Percentiles rank a stretch among this genome's conserved stretches.
These are phyloP conservation scores for Spilogale gracilis DNA, from an alignment of 2,113 vertebrate species.

Conservation along the genomic window DNA sequence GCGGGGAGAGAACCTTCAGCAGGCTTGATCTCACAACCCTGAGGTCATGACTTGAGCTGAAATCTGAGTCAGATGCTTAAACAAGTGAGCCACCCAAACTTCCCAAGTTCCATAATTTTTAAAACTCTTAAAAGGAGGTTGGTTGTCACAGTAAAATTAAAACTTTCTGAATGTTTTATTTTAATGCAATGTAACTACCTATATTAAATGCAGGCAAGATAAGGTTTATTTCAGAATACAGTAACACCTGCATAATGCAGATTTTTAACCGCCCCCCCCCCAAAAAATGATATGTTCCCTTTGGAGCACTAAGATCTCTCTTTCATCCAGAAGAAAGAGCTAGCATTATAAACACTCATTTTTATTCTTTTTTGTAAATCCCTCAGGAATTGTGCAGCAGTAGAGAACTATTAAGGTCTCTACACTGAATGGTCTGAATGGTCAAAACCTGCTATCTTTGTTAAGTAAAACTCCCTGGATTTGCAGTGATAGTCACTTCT, in stretches of 20 bases:
- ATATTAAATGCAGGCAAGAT: not conserved
- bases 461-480: not conserved
- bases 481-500: not conserved
- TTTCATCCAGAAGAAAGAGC: not conserved
- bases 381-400: not conserved
- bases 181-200: not conserved
- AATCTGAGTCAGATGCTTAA: not conserved
- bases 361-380: not conserved
- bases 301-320: not conserved
- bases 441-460: not conserved
- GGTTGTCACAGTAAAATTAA: not conserved
- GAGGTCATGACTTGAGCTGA: not conserved
- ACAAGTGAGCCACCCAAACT: not conserved
- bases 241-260: not conserved
- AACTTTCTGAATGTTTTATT: not conserved
- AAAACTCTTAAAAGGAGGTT: not conserved
- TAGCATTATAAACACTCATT: not conserved
- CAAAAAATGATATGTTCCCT: not conserved
- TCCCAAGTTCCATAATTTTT: not conserved
- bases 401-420: not conserved
- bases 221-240: constrained; percentile 30
- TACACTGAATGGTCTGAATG: not conserved
- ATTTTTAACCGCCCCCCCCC: not conserved
- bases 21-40: not conserved
- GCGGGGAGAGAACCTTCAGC: not conserved